Evolutionary conservation across 2,113 vertebrate genomes (phyloP).

Genomic region (Onychostruthus taczanowskii): DNA sequence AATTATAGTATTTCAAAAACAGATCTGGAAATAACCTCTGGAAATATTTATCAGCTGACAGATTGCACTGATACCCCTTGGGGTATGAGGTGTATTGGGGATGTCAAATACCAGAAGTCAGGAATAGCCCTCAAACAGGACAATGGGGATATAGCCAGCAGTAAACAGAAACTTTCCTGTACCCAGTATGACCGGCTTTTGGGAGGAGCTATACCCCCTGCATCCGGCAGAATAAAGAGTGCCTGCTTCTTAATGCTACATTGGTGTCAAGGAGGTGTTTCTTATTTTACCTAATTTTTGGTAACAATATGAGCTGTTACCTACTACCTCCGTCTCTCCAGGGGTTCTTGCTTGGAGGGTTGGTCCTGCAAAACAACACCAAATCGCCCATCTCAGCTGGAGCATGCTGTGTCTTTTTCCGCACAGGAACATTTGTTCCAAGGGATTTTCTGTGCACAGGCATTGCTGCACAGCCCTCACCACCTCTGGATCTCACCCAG

Average conservation of each 20-base stretch:
- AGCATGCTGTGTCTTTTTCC: not conserved
- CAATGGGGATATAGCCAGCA: not conserved
- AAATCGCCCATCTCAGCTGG: not conserved
- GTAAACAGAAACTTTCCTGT: not conserved
- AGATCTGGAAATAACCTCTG: not conserved
- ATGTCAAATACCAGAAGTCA: not conserved
- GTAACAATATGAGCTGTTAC: not conserved
- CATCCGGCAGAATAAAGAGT: not conserved
- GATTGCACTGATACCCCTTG: not conserved
- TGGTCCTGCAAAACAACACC: not conserved
- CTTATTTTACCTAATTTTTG: not conserved
- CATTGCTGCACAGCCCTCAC: not conserved
- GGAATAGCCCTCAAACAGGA: not conserved
- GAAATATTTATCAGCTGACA: not conserved
- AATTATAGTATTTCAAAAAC: not conserved
- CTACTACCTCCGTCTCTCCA: not conserved
- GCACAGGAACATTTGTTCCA: not conserved
- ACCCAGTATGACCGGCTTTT: not conserved
- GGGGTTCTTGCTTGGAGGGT: not conserved
- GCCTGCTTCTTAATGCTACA: not conserved
- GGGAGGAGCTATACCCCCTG: not conserved
- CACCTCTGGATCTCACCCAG: not conserved
- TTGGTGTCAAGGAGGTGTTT: not conserved
- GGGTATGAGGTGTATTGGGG: not conserved
- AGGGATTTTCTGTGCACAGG: not conserved